Base-by-base conservation (phyloP, 2,113 vertebrate genomes). In the Cynoglossus semilaevis region DNA sequence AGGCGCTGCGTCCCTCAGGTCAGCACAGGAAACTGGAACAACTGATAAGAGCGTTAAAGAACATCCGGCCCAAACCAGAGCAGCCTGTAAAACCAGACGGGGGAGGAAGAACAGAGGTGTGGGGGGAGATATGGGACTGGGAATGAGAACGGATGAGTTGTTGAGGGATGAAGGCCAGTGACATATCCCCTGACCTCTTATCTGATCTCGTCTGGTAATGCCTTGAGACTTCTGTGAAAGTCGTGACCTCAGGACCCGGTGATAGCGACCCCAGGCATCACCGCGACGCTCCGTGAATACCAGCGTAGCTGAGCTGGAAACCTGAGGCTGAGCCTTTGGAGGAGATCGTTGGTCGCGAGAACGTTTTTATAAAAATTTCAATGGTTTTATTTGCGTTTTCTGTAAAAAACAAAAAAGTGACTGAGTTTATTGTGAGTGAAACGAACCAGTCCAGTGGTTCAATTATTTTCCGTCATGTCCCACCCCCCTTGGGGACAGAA, bases 201-300 rank as follows among this genome's bases (percentile, higher is more conserved):
- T 13, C 51, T 79, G 81, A 83, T 63, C 70, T 53, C 50, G 42
- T 55, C 56, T 61, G 70, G 63, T 71, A 80, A 70, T 51, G 74
- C 73, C 61, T 72, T 71, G 74, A 67, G 76, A 53, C 50, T 52
- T 66, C 13, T 35, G 11, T 56, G 52, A 52, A 69, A 65, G 68
- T 48, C 55, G 6, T 1, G 9, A 79, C 74, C 76, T 61, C 44
- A 58, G 44, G 69, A 7, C 38, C 49, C 40, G 12, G 51, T 50
- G 62, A 44, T 50, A 36, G 57, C 59, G 56, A 51, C 49, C 54
- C 76, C 17, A 0, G 48, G 50, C 51, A 51, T 53, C 59, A 58
- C 1, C 12, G 9, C 9, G 36, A 44, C 51, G 47, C 12, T 44
- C 49, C 59, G 50, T 66, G 57, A 76, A 49, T 48, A 17, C 17